These are phyloP conservation scores for Drosophila melanocephala DNA, from an alignment of 2,888 invertebrate genomes.

Conservation along the genomic window DNA sequence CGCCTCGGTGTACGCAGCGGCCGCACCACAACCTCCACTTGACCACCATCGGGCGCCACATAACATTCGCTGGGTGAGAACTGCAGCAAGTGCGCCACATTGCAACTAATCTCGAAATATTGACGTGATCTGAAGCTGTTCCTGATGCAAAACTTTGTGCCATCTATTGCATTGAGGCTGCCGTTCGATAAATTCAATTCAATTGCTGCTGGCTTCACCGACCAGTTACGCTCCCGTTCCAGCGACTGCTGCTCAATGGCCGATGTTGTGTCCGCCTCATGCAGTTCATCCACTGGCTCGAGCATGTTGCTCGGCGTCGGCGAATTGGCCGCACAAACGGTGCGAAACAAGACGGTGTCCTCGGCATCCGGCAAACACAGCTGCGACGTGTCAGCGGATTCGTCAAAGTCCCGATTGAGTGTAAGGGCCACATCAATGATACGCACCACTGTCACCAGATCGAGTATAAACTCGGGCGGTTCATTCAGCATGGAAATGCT, in stretches of 20 bases:
- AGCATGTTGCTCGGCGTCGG: constrained; percentile 72
- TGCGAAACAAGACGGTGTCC: constrained; percentile 84
- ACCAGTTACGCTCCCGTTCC: constrained; percentile 74
- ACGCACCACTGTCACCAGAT: constrained; percentile 79
- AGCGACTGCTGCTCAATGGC: constrained; percentile 31
- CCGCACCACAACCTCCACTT: constrained; percentile 65
- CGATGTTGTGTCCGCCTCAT: constrained; percentile 60
- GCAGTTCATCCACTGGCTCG: constrained; percentile 76
- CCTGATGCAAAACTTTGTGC: constrained; percentile 56
- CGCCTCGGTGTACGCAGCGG: constrained; percentile 43
- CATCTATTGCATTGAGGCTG: constrained; percentile 6
- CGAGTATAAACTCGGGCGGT: constrained; percentile 75
- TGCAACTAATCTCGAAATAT: constrained; percentile 81
- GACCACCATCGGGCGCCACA: constrained; percentile 76
- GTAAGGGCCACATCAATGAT: constrained; percentile 84
- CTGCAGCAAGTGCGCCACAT: constrained; percentile 69
- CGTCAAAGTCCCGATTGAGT: constrained; percentile 82
- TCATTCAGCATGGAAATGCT: constrained; percentile 78
- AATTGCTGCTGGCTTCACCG: constrained; percentile 73
- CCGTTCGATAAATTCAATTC: constrained; percentile 53
- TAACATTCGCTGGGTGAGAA: constrained; percentile 78
- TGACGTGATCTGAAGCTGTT: constrained; percentile 78
- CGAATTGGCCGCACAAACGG: constrained; percentile 76
- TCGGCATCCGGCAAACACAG: constrained; percentile 82
- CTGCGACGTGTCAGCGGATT: constrained; percentile 78